Evolutionary conservation across 1,140 invertebrate species (phyloP), one percentile per base, ranked within the genome.

Genomic region (Palaemon carinicauda): DNA sequence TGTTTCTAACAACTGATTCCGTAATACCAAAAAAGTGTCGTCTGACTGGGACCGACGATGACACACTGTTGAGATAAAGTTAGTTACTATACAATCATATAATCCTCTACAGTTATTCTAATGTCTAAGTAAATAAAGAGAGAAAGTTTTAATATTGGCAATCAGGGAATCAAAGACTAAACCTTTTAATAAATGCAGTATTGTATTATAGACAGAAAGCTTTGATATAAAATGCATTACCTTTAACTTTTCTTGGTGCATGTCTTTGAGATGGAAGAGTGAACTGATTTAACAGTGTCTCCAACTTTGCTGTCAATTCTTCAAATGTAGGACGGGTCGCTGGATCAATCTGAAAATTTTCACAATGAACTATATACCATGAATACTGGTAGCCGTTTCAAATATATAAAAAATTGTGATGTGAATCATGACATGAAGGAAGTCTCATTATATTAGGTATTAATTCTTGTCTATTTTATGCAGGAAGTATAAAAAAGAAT

Each of bases 321-420:
- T 82, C 88, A 89, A 92, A 92, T 41, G 89, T 83, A 53, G 92
- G 92, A 54, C 92, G 90, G 88, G 91, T 91, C 52, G 81, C 33
- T 4, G 93, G 92, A 92, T 97, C 97, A 87, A 95, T 94, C 65
- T 96, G 97, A 56, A 96, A 94, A 90, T n/a, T n/a, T n/a, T n/a
- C n/a, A n/a, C n/a, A n/a, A n/a, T n/a, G n/a, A n/a, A n/a, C n/a
- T n/a, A n/a, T 95, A 96, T 87, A 95, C 96, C 12, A 96, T 94
- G 91, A 97, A 96, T 91, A 97, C 96, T 96, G 97, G 92, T 0
- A 93, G 93, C 71, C 88, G 90, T 85, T 89, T 87, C 73, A 31
- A 27, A 65, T 69, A 27, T 7, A 87, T 19, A 51, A 10, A 29
- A n/a, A 19, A 54, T 52, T 27, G 51, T 41, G 12, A 41, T 41